Evolutionary conservation across 2,888 invertebrate genomes (phyloP).

Genomic region (Eristalis tenax): DNA sequence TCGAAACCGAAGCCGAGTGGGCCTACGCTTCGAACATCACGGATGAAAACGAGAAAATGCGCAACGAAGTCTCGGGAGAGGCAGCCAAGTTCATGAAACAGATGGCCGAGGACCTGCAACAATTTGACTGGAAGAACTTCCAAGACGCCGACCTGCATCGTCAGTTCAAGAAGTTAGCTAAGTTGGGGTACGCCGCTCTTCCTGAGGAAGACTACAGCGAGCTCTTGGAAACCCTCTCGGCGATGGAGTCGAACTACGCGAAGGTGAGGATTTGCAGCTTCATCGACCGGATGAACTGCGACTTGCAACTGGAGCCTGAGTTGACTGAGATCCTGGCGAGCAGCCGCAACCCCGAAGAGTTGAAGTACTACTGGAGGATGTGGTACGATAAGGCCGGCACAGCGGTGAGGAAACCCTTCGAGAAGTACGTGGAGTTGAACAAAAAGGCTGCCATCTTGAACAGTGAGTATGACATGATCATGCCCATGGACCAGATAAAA

Average conservation of each 20-base stretch:
- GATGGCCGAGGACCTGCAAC: slow-evolving; percentile 76
- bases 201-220: slow-evolving; percentile 86
- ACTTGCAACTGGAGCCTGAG: slow-evolving; percentile 89
- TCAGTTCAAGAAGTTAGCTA: slow-evolving; percentile 88
- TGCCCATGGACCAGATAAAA: too few relatives aligned
- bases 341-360: slow-evolving; percentile 88
- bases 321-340: slow-evolving; percentile 86
- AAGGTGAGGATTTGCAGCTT: slow-evolving; percentile 89
- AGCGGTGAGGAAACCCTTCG: slow-evolving; percentile 84
- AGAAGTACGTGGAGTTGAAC: slow-evolving; percentile 85
- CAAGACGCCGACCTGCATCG: slow-evolving; percentile 86
- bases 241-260: slow-evolving; percentile 89
- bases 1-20: slow-evolving; percentile 86
- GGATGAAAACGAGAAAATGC: slow-evolving; percentile 85
- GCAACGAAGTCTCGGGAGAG: slow-evolving; percentile 78
- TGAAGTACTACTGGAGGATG: slow-evolving; percentile 89
- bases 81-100: slow-evolving; percentile 80
- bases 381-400: slow-evolving; percentile 90
- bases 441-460: slow-evolving; percentile 88
- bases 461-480: slow-evolving; percentile 81
- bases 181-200: slow-evolving; percentile 88
- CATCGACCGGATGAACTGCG: slow-evolving; percentile 85
- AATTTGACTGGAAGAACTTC: slow-evolving; percentile 88
- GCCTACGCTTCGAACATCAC: slow-evolving; percentile 89
- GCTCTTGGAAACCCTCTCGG: slow-evolving; percentile 84